phyloP scores from a whole-genome alignment of 2,797 vertebrate genomes.

The Craterocephalus amniculus region DNA sequence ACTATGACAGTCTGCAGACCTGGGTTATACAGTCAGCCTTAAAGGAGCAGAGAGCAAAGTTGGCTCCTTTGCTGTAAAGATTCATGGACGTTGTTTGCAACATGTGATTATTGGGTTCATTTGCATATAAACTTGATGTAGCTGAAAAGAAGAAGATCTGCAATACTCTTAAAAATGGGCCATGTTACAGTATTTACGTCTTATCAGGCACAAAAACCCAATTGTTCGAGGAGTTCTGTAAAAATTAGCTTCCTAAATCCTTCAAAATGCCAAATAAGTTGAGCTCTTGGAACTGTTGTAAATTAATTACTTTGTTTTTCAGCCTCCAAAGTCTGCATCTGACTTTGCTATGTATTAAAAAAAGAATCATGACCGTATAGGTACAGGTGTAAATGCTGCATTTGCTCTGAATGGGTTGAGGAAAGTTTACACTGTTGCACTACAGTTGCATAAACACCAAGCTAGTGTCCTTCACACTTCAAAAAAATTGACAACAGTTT shows the following conservation, averaged over 20 bases:
- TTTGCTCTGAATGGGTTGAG: too few relatives aligned
- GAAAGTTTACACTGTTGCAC: too few relatives aligned
- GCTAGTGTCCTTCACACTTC: neutral
- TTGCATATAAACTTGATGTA: neutral
- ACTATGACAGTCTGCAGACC: too few relatives aligned
- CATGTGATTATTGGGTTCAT: neutral
- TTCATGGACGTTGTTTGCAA: neutral
- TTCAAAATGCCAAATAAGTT: neutral
- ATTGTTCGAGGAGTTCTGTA: neutral
- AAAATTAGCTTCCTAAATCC: too few relatives aligned
- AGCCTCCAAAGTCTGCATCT: neutral
- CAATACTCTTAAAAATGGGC: neutral
- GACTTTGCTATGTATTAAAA: too few relatives aligned
- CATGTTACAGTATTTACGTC: neutral
- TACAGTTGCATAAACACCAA: too few relatives aligned
- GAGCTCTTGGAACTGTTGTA: neutral
- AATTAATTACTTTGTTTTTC: neutral
- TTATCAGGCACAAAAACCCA: neutral
- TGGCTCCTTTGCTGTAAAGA: neutral
- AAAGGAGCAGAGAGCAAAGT: neutral
- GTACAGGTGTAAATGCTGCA: too few relatives aligned
- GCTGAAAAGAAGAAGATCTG: neutral
- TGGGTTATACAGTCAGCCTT: neutral
- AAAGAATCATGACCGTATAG: too few relatives aligned
- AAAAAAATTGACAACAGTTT: neutral